Conservation (phyloP, 1,140 invertebrate species). For the Telenomus remus region DNA sequence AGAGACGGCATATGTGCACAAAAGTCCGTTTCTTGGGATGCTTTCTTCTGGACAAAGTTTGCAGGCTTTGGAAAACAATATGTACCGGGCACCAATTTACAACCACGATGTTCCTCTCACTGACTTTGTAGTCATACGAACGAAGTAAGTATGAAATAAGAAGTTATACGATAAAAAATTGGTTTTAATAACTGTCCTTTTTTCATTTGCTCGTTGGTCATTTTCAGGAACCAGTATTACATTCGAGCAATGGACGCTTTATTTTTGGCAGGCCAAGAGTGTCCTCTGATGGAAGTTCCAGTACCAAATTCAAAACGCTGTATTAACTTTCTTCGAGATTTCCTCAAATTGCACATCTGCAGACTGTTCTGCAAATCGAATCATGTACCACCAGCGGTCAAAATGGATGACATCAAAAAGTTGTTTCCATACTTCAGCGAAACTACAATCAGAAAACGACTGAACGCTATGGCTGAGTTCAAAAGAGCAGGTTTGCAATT, state of each 20-base stretch:
- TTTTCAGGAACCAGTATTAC: constrained; percentile 86
- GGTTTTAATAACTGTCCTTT: neutral
- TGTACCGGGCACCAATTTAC: constrained; percentile 97
- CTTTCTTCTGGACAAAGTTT: constrained; percentile 93
- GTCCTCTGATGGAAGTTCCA: constrained; percentile 98
- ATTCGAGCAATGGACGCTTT: constrained; percentile 92
- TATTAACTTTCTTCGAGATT: constrained; percentile 98
- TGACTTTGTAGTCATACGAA: constrained; percentile 96
- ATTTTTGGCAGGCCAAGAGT: constrained; percentile 96
- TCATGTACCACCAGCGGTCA: constrained; percentile 91
- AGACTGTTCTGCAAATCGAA: constrained; percentile 97
- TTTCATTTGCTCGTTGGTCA: constrained; percentile 18
- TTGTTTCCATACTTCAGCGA: constrained; percentile 98
- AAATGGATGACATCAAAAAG: constrained; percentile 99
- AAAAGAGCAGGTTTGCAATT: constrained; percentile 90
- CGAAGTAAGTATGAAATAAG: constrained; percentile 76
- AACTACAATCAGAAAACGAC: constrained; percentile 95
- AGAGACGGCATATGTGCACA: constrained; percentile 96
- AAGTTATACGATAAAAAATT: too few relatives aligned
- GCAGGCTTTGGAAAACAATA: constrained; percentile 97
- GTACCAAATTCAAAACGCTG: constrained; percentile 99
- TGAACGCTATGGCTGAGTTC: constrained; percentile 99
- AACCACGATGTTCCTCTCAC: constrained; percentile 86
- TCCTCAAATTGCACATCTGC: constrained; percentile 98
- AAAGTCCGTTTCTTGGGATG: constrained; percentile 96